Evolutionary conservation across 2,888 invertebrate species (phyloP), one percentile per base, ranked within the genome.

Genomic region (Megastigmus dorsalis): DNA sequence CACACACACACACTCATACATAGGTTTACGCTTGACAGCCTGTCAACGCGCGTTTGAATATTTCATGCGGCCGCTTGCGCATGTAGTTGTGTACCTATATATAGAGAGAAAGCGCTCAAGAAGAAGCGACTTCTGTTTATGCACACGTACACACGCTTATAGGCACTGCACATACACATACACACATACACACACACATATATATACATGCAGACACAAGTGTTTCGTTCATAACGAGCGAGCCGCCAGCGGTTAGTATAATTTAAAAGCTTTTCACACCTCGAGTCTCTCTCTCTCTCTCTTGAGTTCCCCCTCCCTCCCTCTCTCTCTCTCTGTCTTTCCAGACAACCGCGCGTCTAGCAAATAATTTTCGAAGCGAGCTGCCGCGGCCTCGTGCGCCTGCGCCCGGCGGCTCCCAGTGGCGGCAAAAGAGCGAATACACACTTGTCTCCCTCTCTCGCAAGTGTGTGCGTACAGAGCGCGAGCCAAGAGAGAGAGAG

Each of bases 401-500:
- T n/a, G n/a, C 28, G 41, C n/a, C n/a, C n/a, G 38, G 28, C 36
- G 23, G 45, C n/a, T n/a, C n/a, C n/a, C n/a, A n/a, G 28, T 45
- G 57, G 63, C 65, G 63, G 72, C 30, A 59, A 72, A 72, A 55
- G 65, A 38, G 26, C 30, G 30, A 52, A 28, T 20, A n/a, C 54
- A 55, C 57, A 63, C 72, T 50, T 38, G 60, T 59, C 18, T 38
- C 26, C 41, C 3, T 13, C 41, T n/a, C 10, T 4, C 30, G 33
- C 9, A 7, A 10, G 23, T 23, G 23, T n/a, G 15, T n/a, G 15
- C 48, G 28, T 26, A 59, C 50, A n/a, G n/a, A n/a, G 28, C 59
- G 66, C 60, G 36, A 54, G 79, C 81, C 81, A 59, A n/a, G 59
- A 59, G 54, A 20, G 30, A n/a, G 33, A 23, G 2, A 26, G 28